Evolutionary conservation across 2,888 invertebrate species (phyloP), one percentile per base, ranked within the genome.

Genomic region (Chrysotoxum bicinctum): DNA sequence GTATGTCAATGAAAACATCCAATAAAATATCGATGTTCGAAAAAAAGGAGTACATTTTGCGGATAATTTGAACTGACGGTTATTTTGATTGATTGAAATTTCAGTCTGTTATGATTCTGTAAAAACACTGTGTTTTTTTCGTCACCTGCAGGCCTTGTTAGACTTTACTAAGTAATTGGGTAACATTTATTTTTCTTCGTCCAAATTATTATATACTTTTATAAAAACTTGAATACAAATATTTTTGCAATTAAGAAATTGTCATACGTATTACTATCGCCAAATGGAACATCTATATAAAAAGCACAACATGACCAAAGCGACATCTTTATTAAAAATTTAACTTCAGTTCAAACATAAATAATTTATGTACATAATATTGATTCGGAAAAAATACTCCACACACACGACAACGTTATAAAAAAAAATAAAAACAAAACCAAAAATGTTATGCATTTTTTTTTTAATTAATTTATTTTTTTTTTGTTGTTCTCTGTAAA

Each of bases 391-490:
- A 32, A 66, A 58, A 32, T 14, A 35, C 19, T 52, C 16, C 16
- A 40, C 21, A 58, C 16, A 40, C 21, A 58, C 35, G 21, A 58
- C 12, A 54, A 16, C 10, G 30, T 30, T 16, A 54, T 4, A 16
- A 16, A 54, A 52, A n/a, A 26, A 52, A 52, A 30, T 8, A 16
- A 12, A 40, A 50, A 23, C 14, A 16, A 68, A 37, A 37, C 23
- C 23, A 30, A 21, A 30, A 30, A 23, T 50, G 48, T 23, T 45
- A 37, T 40, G 12, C 32, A 16, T 50, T 68, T 68, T 48, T 83
- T 79, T 48, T 48, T 21, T 12, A 76, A 84, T 84, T 84, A 79
- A 75, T 80, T 84, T 70, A 40, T 58, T 58, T 69, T 4, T 26
- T 26, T 26, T 26, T 26, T 26, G 4, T 50, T 74, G 43, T 52